Percentiles rank a stretch among this genome's conserved stretches.
Evolutionary conservation across 2,888 invertebrate species (phyloP).

Genomic region (Luperina testacea): DNA sequence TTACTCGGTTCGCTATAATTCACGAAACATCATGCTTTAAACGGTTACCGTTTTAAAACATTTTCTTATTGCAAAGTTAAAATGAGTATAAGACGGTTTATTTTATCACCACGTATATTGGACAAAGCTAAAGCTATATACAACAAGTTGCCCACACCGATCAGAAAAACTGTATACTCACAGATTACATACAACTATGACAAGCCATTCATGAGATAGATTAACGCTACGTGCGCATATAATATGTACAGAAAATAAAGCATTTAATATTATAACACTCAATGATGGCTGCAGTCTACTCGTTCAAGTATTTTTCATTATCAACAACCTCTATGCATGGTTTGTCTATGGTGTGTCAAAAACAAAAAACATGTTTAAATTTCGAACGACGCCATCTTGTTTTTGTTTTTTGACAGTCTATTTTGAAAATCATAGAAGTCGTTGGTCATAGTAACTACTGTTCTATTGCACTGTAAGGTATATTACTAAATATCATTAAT

Average conservation of each 20-base stretch:
- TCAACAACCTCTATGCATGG: neutral
- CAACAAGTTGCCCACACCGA: constrained; percentile 63
- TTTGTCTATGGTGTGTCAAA: constrained; percentile 2
- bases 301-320: constrained; percentile 33
- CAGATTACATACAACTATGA: constrained; percentile 44
- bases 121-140: constrained; percentile 67
- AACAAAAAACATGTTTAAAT: constrained; percentile 16
- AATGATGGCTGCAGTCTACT: constrained; percentile 35
- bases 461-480: constrained; percentile 54
- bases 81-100: constrained; percentile 17
- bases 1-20: neutral
- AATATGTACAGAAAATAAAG: constrained; percentile 53
- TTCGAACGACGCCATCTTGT: constrained; percentile 9
- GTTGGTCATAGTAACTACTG: constrained; percentile 34
- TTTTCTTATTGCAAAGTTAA: neutral
- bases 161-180: constrained; percentile 40
- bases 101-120: constrained; percentile 58
- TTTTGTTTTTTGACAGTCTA: neutral
- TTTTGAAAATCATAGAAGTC: neutral
- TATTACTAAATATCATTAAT: constrained; percentile 69
- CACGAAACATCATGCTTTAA: neutral
- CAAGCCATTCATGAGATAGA: constrained; percentile 49
- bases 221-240: constrained; percentile 28
- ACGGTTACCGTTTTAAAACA: neutral
- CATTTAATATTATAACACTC: constrained; percentile 21